Conservation (phyloP, 2,888 invertebrate genomes). For the Thecocarcelia acutangulata region DNA sequence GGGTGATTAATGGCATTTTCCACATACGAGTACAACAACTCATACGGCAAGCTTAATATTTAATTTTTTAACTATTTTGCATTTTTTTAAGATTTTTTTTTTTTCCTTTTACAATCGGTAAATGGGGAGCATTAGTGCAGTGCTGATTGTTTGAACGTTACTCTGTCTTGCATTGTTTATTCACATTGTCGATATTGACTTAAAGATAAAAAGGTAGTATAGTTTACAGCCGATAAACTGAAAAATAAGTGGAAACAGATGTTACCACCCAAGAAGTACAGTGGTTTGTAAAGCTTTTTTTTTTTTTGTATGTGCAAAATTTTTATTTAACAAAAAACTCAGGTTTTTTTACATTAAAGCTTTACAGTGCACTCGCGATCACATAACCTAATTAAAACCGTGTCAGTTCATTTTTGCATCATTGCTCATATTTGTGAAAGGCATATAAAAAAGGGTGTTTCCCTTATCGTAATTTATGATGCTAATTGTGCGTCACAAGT, state of each 20-base stretch:
- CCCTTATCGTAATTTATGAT: too few relatives aligned
- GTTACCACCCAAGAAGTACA: conserved; percentile 29
- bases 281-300: conserved; percentile 5
- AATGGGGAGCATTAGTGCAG: conserved; percentile 30
- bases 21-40: background rate
- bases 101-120: background rate
- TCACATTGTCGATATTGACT: conserved; percentile 61
- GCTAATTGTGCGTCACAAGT: too few relatives aligned
- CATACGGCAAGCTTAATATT: background rate
- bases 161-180: conserved; percentile 14
- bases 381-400: too few relatives aligned
- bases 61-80: conserved; percentile 5
- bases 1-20: conserved; percentile 49
- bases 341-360: too few relatives aligned
- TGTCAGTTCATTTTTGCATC: too few relatives aligned
- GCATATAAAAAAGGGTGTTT: too few relatives aligned
- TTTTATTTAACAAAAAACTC: too few relatives aligned
- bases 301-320: too few relatives aligned
- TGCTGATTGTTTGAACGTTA: conserved; percentile 7
- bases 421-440: too few relatives aligned
- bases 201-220: conserved; percentile 44
- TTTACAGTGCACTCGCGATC: too few relatives aligned
- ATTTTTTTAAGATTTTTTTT: conserved; percentile 14
- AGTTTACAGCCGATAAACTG: background rate
- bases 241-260: background rate